A percentile compares a stretch with the other conserved stretches of the same genome.
Conservation (phyloP, 2,797 vertebrate species). For the Melanotaenia boesemani region DNA sequence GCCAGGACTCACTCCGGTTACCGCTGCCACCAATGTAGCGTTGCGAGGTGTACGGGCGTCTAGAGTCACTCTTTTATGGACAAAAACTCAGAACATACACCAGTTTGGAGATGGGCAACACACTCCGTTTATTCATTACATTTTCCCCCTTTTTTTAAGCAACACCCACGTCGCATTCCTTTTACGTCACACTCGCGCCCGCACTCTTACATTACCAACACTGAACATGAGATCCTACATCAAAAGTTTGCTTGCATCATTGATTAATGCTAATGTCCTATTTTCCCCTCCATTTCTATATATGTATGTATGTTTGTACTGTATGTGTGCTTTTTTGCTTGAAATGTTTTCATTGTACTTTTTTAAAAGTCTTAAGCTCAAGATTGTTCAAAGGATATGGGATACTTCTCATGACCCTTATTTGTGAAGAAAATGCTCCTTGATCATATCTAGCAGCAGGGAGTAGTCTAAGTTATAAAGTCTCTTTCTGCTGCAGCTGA, state of each 20-base stretch:
- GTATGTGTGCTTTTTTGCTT: not conserved
- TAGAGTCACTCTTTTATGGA: too few relatives aligned
- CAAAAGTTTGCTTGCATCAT: not conserved
- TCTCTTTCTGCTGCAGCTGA: not conserved
- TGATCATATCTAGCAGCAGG: not conserved
- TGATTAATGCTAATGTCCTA: not conserved
- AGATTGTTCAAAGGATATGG: not conserved
- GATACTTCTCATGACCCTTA: not conserved
- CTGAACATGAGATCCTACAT: too few relatives aligned
- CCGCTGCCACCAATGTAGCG: too few relatives aligned
- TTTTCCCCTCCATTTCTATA: not conserved
- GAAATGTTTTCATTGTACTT: not conserved
- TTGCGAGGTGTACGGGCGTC: too few relatives aligned
- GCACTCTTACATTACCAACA: too few relatives aligned
- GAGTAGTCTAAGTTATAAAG: not conserved
- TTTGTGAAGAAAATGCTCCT: not conserved
- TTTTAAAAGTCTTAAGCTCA: not conserved
- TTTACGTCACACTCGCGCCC: too few relatives aligned
- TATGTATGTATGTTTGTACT: not conserved
- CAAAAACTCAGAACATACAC: too few relatives aligned
- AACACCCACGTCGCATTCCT: too few relatives aligned
- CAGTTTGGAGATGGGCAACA: too few relatives aligned
- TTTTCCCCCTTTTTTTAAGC: too few relatives aligned
- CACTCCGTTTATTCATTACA: too few relatives aligned
- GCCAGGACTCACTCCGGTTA: too few relatives aligned